Evolutionary conservation across 2,113 vertebrate genomes (phyloP).

Genomic region (Brienomyrus brachyistius): DNA sequence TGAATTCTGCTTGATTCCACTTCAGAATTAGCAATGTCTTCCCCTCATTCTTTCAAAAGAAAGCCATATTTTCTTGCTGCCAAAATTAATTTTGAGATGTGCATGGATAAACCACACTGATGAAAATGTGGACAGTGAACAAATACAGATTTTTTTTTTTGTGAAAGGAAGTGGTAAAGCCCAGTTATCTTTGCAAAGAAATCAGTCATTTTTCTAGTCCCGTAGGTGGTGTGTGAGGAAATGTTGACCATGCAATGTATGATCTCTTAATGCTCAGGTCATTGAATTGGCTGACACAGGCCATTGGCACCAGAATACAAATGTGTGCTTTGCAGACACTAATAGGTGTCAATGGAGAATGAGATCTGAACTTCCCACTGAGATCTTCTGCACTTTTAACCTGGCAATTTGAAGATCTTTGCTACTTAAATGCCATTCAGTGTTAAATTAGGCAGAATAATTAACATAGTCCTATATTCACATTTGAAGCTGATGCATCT

Average conservation of each 20-base stretch:
- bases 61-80: neutral
- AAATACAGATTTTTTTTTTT: neutral
- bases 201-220: neutral
- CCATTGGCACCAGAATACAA: neutral
- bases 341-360: neutral
- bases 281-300: neutral
- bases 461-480: conserved; percentile 3
- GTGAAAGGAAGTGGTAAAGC: neutral
- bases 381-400: neutral
- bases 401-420: conserved; percentile 9
- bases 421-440: conserved; percentile 8
- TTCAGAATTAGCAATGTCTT: neutral
- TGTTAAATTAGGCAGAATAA: conserved; percentile 13
- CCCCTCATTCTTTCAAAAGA: neutral
- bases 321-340: neutral
- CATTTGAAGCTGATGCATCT: neutral
- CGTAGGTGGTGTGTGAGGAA: neutral
- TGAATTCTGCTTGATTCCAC: neutral
- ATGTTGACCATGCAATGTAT: neutral
- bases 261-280: neutral
- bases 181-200: neutral
- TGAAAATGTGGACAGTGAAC: neutral
- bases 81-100: conserved; percentile 1
- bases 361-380: neutral
- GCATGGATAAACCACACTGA: neutral